Evolutionary conservation across 2,888 invertebrate genomes (phyloP).

Genomic region (Augochlorella aurata): DNA sequence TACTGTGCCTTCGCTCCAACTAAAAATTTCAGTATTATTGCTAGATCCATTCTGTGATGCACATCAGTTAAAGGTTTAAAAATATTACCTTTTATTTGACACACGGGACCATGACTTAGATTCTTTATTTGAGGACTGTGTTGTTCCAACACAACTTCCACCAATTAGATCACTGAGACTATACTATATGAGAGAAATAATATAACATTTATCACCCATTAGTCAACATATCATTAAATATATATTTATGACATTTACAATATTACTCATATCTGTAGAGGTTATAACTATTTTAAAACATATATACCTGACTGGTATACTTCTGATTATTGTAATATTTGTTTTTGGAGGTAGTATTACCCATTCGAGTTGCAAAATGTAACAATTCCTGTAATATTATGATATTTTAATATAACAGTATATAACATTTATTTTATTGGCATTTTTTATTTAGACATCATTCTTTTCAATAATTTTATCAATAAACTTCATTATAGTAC

Average conservation of each 20-base stretch:
- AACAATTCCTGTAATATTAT: slow-evolving; percentile 6
- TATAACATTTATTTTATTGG: slow-evolving; percentile 3
- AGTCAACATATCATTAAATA: not conserved
- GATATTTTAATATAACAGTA: not conserved
- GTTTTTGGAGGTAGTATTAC: slow-evolving; percentile 75
- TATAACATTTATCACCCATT: not conserved
- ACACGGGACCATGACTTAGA: slow-evolving; percentile 85
- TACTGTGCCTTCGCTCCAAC: slow-evolving; percentile 87
- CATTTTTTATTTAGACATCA: slow-evolving; percentile 19
- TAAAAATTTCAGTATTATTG: slow-evolving; percentile 77
- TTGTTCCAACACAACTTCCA: slow-evolving; percentile 68
- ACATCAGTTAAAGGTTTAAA: slow-evolving; percentile 66
- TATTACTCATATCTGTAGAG: slow-evolving; percentile 45
- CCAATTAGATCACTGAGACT: slow-evolving; percentile 74
- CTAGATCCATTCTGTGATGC: slow-evolving; percentile 1
- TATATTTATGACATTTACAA: not conserved
- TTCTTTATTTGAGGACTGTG: slow-evolving; percentile 67
- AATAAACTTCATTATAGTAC: not conserved
- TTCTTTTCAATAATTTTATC: not conserved
- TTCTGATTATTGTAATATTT: slow-evolving; percentile 70
- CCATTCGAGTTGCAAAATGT: slow-evolving; percentile 71
- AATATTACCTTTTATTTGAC: slow-evolving; percentile 85
- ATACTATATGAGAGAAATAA: slow-evolving; percentile 66
- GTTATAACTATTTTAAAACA: slow-evolving; percentile 61
- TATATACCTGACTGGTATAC: slow-evolving; percentile 76